Base-by-base conservation (phyloP, 1,140 invertebrate genomes). In the Caenorhabditis remanei region DNA sequence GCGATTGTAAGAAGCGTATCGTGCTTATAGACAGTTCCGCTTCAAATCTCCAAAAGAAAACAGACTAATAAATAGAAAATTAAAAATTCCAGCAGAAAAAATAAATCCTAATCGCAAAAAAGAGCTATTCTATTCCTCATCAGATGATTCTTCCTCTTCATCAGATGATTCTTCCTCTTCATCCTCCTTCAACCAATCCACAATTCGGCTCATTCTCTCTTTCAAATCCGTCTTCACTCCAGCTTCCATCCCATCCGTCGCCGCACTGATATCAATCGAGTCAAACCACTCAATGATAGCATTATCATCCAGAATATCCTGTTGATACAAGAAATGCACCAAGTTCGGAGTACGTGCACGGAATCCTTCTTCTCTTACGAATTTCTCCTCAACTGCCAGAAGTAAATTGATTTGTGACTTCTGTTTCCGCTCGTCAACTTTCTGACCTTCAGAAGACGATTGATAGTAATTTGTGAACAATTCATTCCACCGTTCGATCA, bases 401-500 rank as follows among this genome's bases (percentile, higher is more conserved):
- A 84, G 83, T 5, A 83, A 41, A 48, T 85, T 65, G 48, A 85
- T 85, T 41, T 85, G 85, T 14, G 61, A 65, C 24, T 43, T 85
- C 21, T 43, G n/a, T 71, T 71, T 71, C 41, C 43, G 24, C 7
- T 71, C 65, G 7, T 71, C 65, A 46, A 71, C 43, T 71, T 19
- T 43, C 24, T n/a, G n/a, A 46, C 46, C 40, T 5, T 71, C 65
- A 6, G 65, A 8, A 16, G 65, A 16, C 24, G 32, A 32, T 71
- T 71, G 8, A 0, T 7, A 13, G 14, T 21, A 46, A 71, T 11
- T 4, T 7, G 16, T 71, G 40, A 90, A 90, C 11, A 90, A 21
- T 16, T 40, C n/a, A n/a, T 16, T 85, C 89, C 89, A 90, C 16
- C 55, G n/a, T n/a, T 11, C 48, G 8, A 84, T 87, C 0, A 89